phyloP scores from a whole-genome alignment of 2,888 invertebrate species.

The Tenthredo livida region DNA sequence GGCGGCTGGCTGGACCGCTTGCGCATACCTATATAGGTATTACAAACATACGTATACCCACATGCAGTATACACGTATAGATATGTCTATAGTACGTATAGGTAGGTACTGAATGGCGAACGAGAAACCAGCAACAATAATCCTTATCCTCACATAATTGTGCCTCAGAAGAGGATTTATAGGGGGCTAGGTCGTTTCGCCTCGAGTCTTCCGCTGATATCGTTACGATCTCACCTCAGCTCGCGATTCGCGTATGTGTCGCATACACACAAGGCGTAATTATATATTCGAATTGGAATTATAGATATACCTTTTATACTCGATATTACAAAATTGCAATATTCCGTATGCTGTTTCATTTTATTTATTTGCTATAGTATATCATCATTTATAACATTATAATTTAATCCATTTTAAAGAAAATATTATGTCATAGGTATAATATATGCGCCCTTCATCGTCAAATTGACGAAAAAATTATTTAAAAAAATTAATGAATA shows the following conservation, averaged over 20 bases:
- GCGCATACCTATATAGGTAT: not conserved
- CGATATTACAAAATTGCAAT: no score
- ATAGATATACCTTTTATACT: not conserved
- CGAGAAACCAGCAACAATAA: slow-evolving; percentile 72
- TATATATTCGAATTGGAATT: not conserved
- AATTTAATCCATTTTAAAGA: no score
- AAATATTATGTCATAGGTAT: no score
- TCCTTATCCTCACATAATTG: slow-evolving; percentile 76
- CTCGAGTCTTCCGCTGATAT: slow-evolving; percentile 67
- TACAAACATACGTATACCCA: no score
- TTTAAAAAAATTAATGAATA: no score
- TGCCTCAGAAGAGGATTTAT: slow-evolving; percentile 75
- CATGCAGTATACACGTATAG: no score
- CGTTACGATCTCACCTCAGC: slow-evolving; percentile 73
- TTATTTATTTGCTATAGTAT: no score
- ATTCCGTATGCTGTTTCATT: no score
- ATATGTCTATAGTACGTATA: not conserved
- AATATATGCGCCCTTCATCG: no score
- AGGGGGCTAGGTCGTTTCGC: slow-evolving; percentile 66
- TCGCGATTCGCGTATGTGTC: not conserved
- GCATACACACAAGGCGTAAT: not conserved
- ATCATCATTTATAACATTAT: no score
- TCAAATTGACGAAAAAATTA: no score
- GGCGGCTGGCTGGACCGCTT: not conserved
- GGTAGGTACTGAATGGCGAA: slow-evolving; percentile 55